Evolutionary conservation across 2,113 vertebrate genomes (phyloP).

Genomic region (Bos indicus): DNA sequence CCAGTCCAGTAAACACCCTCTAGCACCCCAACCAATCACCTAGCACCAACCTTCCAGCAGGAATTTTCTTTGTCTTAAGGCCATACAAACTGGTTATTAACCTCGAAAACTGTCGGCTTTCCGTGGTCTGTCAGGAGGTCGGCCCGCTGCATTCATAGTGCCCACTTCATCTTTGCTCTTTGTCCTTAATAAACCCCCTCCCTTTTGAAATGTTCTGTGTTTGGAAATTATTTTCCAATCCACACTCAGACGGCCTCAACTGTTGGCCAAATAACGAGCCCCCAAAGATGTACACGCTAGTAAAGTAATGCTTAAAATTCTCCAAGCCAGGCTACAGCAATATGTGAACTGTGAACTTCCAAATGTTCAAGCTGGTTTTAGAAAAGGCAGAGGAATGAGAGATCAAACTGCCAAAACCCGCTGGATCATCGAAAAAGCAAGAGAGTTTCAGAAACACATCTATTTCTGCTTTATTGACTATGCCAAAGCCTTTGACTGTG

Average conservation of each 20-base stretch:
- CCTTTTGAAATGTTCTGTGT: neutral
- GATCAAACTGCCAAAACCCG: neutral
- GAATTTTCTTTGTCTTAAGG: neutral
- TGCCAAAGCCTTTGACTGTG: neutral
- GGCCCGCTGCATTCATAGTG: neutral
- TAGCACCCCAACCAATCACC: neutral
- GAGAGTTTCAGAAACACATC: neutral
- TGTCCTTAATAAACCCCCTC: neutral
- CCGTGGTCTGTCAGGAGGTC: neutral
- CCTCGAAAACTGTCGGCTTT: rapidly evolving
- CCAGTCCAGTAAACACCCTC: neutral
- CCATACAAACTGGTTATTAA: neutral
- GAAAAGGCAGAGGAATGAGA: neutral
- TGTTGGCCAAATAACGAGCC: neutral
- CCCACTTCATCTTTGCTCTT: neutral
- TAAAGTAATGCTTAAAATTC: neutral
- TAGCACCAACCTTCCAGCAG: neutral
- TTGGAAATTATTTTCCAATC: neutral
- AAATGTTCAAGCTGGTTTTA: neutral
- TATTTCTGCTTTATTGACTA: neutral
- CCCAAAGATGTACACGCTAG: neutral
- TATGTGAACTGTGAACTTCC: neutral
- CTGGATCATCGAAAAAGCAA: neutral
- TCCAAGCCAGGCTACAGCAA: neutral
- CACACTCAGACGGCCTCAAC: neutral